These are phyloP conservation scores for Petrocephalus sullivani DNA, from an alignment of 2,797 vertebrate genomes.

Conservation along the genomic window DNA sequence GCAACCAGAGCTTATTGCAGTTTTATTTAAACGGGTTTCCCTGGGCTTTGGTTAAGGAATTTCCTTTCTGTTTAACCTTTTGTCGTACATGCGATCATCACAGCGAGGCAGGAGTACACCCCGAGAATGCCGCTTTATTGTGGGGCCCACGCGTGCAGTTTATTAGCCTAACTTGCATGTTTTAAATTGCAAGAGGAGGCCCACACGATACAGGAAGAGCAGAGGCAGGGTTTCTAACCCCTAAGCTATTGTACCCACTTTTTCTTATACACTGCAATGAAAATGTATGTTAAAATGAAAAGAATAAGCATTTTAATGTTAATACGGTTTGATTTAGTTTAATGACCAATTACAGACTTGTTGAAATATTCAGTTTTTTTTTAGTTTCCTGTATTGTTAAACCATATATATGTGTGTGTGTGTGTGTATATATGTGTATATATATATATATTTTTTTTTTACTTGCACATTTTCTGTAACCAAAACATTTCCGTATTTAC, in stretches of 20 bases:
- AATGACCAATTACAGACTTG: not conserved
- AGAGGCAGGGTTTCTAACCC: not conserved
- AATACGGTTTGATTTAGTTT: not conserved
- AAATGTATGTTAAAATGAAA: not conserved
- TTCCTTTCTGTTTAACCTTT: not conserved
- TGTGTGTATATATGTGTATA: not conserved
- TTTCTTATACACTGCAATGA: not conserved
- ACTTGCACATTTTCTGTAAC: not conserved
- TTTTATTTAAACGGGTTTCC: not conserved
- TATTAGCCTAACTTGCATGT: not conserved
- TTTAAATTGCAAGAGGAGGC: not conserved
- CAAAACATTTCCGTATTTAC: not conserved
- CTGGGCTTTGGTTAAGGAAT: not conserved
- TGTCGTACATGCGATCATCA: not conserved
- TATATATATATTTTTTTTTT: not conserved
- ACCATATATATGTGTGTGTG: not conserved
- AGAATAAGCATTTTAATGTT: not conserved
- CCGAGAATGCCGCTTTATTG: not conserved
- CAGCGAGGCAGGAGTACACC: not conserved
- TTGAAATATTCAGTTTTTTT: not conserved
- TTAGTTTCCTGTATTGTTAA: not conserved
- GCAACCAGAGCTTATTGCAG: not conserved
- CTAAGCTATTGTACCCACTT: not conserved
- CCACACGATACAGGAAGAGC: not conserved
- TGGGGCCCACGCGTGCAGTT: not conserved